Percentiles rank a stretch among this genome's conserved stretches.
These are phyloP conservation scores for Mus pahari DNA, from an alignment of 2,113 vertebrate species.

Conservation along the genomic window DNA sequence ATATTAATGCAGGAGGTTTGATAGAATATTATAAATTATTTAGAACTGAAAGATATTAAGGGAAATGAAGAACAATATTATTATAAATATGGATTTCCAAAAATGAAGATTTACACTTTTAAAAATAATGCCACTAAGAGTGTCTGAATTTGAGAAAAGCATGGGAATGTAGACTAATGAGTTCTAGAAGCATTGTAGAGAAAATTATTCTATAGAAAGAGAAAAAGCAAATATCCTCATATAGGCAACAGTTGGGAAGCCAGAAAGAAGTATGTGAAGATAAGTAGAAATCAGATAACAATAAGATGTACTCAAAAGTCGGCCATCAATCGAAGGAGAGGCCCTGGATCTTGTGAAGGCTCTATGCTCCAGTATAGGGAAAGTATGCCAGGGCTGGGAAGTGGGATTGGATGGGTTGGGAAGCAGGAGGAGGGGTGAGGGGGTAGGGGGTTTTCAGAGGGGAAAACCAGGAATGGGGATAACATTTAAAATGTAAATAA, in stretches of 20 bases:
- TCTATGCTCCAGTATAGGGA: too few relatives aligned
- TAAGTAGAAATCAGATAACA: neutral
- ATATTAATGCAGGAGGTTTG: neutral
- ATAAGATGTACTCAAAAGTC: neutral
- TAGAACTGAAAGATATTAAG: neutral
- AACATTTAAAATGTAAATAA: too few relatives aligned
- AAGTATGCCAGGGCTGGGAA: too few relatives aligned
- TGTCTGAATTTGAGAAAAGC: neutral
- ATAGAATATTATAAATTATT: neutral
- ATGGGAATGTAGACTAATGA: neutral
- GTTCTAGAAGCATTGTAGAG: neutral
- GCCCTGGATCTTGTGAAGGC: too few relatives aligned
- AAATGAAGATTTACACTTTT: neutral
- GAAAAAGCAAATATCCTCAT: neutral
- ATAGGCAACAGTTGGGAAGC: neutral
- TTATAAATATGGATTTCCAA: neutral
- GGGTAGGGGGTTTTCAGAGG: too few relatives aligned
- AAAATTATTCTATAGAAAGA: neutral
- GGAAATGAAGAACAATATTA: neutral
- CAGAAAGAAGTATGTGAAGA: too few relatives aligned
- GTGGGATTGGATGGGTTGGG: too few relatives aligned
- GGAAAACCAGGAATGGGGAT: too few relatives aligned
- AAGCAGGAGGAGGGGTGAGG: too few relatives aligned
- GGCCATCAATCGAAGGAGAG: too few relatives aligned
- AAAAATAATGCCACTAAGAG: neutral